Percentiles rank a stretch among this genome's conserved stretches.
Evolutionary conservation across 2,113 vertebrate species (phyloP).

Genomic region (Catharus fuscescens): DNA sequence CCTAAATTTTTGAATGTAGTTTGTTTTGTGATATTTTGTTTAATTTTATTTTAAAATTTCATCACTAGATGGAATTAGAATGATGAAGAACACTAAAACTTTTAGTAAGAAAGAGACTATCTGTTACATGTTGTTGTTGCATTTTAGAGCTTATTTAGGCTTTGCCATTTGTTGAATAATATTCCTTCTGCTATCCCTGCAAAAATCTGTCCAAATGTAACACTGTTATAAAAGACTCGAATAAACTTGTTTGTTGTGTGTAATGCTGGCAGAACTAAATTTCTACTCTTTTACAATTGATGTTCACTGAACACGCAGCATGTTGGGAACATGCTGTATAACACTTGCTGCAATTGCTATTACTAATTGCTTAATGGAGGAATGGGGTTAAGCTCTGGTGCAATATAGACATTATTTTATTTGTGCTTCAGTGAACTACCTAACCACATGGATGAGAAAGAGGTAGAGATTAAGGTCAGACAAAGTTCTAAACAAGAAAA

Average conservation of each 20-base stretch:
- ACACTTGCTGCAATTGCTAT: background rate
- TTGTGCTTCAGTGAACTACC: background rate
- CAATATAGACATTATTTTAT: background rate
- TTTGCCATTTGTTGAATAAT: background rate
- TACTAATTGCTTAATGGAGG: conserved; percentile 12
- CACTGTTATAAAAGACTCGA: background rate
- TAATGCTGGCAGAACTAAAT: background rate
- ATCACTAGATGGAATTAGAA: background rate
- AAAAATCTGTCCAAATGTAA: background rate
- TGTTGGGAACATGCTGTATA: background rate
- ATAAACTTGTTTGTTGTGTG: background rate
- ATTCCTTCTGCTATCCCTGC: background rate
- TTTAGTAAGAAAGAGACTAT: background rate
- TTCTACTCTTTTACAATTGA: background rate
- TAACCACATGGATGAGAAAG: background rate
- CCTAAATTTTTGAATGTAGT: background rate
- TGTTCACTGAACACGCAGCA: background rate
- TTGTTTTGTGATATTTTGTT: background rate
- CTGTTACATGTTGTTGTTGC: background rate
- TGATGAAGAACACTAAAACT: background rate
- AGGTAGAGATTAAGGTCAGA: background rate
- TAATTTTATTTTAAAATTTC: background rate
- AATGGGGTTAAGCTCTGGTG: background rate
- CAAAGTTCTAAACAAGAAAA: background rate
- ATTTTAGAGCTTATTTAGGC: background rate